phyloP scores from a whole-genome alignment of 2,888 invertebrate species.

The Aleiodes testaceus region DNA sequence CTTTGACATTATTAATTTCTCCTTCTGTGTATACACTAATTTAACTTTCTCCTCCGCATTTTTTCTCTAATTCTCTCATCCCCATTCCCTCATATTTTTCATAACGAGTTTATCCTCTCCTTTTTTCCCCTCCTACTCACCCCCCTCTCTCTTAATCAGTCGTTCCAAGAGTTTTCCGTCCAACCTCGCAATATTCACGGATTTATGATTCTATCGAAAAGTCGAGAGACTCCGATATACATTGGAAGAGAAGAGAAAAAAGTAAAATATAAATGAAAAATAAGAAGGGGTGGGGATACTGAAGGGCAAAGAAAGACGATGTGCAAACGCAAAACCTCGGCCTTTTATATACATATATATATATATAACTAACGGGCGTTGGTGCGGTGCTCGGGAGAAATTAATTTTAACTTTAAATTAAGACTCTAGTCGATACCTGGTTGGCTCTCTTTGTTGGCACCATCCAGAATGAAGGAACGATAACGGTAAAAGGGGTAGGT shows the following conservation, averaged over 20 bases:
- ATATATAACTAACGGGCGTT: slow-evolving; percentile 37
- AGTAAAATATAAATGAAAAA: slow-evolving; percentile 36
- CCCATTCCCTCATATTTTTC: slow-evolving; percentile 37
- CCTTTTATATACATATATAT: slow-evolving; percentile 13
- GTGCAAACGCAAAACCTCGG: slow-evolving; percentile 56
- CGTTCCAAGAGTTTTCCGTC: slow-evolving; percentile 26
- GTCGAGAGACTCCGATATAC: slow-evolving; percentile 46
- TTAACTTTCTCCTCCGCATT: background rate
- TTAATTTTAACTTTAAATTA: slow-evolving; percentile 73
- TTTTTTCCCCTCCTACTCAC: slow-evolving; percentile 13
- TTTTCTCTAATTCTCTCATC: slow-evolving; percentile 42
- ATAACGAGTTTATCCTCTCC: slow-evolving; percentile 46
- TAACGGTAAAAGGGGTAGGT: slow-evolving; percentile 44
- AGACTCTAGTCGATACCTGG: slow-evolving; percentile 70
- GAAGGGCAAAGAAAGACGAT: slow-evolving; percentile 51
- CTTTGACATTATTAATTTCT: slow-evolving; percentile 9
- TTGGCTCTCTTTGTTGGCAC: slow-evolving; percentile 68
- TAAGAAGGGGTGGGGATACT: slow-evolving; percentile 41
- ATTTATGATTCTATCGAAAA: slow-evolving; percentile 45
- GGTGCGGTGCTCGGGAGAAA: slow-evolving; percentile 62
- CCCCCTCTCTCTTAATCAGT: slow-evolving; percentile 40
- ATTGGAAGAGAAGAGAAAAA: slow-evolving; percentile 45
- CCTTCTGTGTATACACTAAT: slow-evolving; percentile 9
- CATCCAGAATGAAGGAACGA: slow-evolving; percentile 51
- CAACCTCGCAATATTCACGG: slow-evolving; percentile 42